Evolutionary conservation across 2,888 invertebrate species (phyloP), one percentile per base, ranked within the genome.

Genomic region (Dasypogon diadema): DNA sequence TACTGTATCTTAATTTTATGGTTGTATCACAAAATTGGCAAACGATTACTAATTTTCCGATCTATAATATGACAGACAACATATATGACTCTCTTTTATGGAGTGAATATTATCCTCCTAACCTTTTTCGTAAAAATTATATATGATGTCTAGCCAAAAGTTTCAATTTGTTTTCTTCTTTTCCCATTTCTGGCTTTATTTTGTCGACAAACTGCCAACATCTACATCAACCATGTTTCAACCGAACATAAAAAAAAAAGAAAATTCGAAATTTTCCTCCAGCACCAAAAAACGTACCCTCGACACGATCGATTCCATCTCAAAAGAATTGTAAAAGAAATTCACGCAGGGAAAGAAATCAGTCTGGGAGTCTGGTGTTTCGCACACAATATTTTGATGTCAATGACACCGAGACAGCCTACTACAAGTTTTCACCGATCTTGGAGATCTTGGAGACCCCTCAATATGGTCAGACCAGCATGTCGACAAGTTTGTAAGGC

Each of bases 401-500:
- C 60, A 60, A 60, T 60, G 60, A 60, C 60, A 34, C 12, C 37
- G 30, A 6, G 30, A 10, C 58, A 26, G 30, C 16, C 51, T 26
- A 16, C 16, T 34, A 60, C 60, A 42, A 42, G n/a, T 12, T 42
- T 42, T 42, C 1, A 42, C 42, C n/a, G 8, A 42, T 42, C n/a
- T n/a, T n/a, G n/a, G 42, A n/a, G n/a, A 12, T 12, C 42, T 12
- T 12, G 12, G n/a, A 42, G 42, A 12, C 34, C 37, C 34, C 18
- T 60, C 37, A 60, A 60, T 60, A 60, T 10, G 37, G 60, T 16
- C 60, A 18, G 60, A 37, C 34, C 60, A 30, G 14, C 60, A 16
- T 34, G 30, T 34, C 37, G 34, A 60, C 37, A 12, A 34, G 60
- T 60, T 37, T 60, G 56, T 26, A 30, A 34, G 34, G 42, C 42